Evolutionary conservation across 1,140 invertebrate species (phyloP), one percentile per base, ranked within the genome.

Genomic region (Procambarus virginalis): DNA sequence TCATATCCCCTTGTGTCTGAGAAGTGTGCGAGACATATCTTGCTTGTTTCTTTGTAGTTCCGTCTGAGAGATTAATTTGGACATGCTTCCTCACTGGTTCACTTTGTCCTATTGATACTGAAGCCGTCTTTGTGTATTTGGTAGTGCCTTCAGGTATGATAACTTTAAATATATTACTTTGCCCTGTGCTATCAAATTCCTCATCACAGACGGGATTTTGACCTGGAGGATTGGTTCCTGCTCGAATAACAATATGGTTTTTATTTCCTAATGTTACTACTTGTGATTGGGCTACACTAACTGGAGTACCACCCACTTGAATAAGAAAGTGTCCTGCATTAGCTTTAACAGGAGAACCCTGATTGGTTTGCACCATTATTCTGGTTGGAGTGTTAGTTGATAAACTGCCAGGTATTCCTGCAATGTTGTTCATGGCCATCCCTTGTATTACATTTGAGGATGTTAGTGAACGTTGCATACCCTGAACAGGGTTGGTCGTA

Each of bases 41-140:
- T 17, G 6, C 10, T 17, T 70, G 81, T 12, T 84, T 83, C 22
- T 84, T 84, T 8, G 77, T 20, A 17, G 51, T 51, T n/a, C 88
- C 64, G 22, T 91, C 86, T 2, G 91, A 83, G 0, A 91, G 58
- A 46, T 91, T 91, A 22, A 91, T 84, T 82, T 91, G 91, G 22
- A 91, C 83, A 55, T 86, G 91, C 34, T 91, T 91, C 80, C 79
- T 91, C 14, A 89, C 83, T 20, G 81, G 80, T 75, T 88, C 86
- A 55, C 81, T 85, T 34, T 89, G 77, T 46, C 84, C 78, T 22
- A 49, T 14, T 22, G 90, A 48, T 6, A 51, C n/a, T n/a, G 84
- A 22, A 3, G 58, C 3, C 2, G 55, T 60, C 20, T 88, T 89
- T 45, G 77, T 82, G 22, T 75, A 70, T 55, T 89, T 86, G 22